Conservation (phyloP, 2,888 invertebrate species). For the Callyntrura guangdongensis region DNA sequence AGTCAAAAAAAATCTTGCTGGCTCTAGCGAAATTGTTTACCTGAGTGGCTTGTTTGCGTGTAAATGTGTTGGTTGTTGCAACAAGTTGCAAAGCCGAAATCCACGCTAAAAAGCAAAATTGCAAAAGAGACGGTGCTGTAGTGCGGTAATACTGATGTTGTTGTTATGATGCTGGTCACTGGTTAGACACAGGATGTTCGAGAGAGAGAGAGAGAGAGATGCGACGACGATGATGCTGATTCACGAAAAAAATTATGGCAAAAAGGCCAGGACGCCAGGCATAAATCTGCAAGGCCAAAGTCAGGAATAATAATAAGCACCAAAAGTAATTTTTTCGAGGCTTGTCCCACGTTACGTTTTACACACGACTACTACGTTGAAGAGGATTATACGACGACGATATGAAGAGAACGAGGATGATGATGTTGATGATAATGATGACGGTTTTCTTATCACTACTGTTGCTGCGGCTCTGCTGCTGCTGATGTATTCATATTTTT, state of each 20-base stretch:
- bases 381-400: not conserved
- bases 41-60: not conserved
- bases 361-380: not conserved
- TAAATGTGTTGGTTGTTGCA: not conserved
- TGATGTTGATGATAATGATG: not conserved
- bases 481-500: conserved; percentile 32
- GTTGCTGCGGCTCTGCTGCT: too few species aligned
- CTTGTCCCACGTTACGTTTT: conserved; percentile 45
- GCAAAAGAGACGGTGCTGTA: conserved; percentile 22
- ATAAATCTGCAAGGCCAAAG: conserved; percentile 62
- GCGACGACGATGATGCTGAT: conserved; percentile 16
- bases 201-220: not conserved
- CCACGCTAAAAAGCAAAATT: conserved; percentile 32
- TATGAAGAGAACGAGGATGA: not conserved
- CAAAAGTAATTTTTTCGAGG: conserved; percentile 41
- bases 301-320: conserved; percentile 44
- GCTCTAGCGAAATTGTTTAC: not conserved
- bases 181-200: not conserved
- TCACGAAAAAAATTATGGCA: conserved; percentile 27
- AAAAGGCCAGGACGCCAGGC: conserved; percentile 65
- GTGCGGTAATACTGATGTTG: not conserved
- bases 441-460: not conserved
- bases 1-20: conserved; percentile 2
- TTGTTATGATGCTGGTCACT: conserved; percentile 4
- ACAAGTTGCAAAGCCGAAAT: not conserved